A percentile compares a stretch with the other conserved stretches of the same genome.
phyloP scores from a whole-genome alignment of 2,113 vertebrate species.

The Pelobates fuscus region DNA sequence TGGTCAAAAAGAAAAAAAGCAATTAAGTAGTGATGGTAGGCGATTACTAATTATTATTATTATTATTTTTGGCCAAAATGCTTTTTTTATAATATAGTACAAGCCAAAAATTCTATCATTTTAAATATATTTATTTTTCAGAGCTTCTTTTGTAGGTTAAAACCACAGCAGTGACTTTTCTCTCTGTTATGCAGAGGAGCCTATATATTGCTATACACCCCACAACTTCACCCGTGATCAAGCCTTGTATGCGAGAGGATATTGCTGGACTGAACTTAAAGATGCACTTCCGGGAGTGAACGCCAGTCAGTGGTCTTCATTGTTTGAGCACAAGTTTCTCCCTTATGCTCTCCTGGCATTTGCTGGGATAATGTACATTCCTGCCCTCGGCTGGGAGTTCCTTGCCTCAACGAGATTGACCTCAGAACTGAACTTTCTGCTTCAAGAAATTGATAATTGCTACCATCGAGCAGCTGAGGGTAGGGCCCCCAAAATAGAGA shows the following conservation, averaged over 20 bases:
- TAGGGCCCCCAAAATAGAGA: conserved; percentile 96
- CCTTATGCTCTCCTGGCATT: conserved; percentile 97
- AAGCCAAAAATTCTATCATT: conserved; percentile 58
- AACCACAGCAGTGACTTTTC: conserved; percentile 73
- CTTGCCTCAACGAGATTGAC: conserved; percentile 95
- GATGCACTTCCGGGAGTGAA: conserved; percentile 90
- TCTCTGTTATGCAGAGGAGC: conserved; percentile 90
- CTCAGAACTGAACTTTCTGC: conserved; percentile 98
- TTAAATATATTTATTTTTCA: conserved; percentile 72
- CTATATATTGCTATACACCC: conserved; percentile 98
- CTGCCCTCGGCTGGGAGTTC: conserved; percentile 95
- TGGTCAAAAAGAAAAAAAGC: too few species aligned
- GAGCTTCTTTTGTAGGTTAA: conserved; percentile 72
- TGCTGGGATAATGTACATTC: conserved; percentile 97
- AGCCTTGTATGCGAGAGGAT: conserved; percentile 96
- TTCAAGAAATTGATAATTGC: conserved; percentile 98
- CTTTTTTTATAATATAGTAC: conserved; percentile 51
- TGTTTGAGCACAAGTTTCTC: conserved; percentile 98
- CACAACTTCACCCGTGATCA: conserved; percentile 99
- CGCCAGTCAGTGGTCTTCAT: conserved; percentile 85
- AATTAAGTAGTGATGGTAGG: too few species aligned
- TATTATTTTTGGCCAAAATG: conserved; percentile 31
- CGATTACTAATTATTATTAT: too few species aligned
- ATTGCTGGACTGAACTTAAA: conserved; percentile 98
- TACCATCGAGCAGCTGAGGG: conserved; percentile 97